Evolutionary conservation across 2,113 vertebrate species (phyloP), one percentile per base, ranked within the genome.

Genomic region (Gadus macrocephalus): DNA sequence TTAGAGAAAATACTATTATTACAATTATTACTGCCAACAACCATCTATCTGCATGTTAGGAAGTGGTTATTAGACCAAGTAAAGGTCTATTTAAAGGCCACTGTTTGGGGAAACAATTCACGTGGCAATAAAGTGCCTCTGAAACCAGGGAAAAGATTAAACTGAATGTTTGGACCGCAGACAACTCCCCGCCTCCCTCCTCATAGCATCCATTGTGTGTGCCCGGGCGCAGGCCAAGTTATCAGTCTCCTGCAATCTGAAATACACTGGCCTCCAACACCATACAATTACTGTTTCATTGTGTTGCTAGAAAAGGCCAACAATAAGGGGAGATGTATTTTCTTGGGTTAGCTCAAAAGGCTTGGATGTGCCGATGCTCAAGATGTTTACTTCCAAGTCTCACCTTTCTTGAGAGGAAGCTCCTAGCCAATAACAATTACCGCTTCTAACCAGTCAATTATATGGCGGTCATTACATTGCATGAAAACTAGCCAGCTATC

Each of bases 171-270:
- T 73, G 25, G 60, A 60, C 66, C 69, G 42, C 6, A 9, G 42
- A 9, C 42, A 9, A 9, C 42, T 1, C 42, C 42, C 42, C 42
- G 12, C 12, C 42, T 12, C 12, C 42, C 64, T 55, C 20, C 35
- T 15, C 69, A 74, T 68, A 74, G 53, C 62, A 53, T 19, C 49
- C 67, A 78, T 81, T 81, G 76, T 81, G 63, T 28, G 38, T 8
- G 19, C 38, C 55, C 25, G 75, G 68, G 62, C 25, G 16, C 31
- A 38, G 35, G 31, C 64, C 1, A 68, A 69, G 69, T 59, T 76
- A 68, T 68, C 74, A 53, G 60, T 61, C 65, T 64, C 60, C 12
- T 9, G 17, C 53, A 7, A 76, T 68, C 65, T 28, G 60, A 64
- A 63, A 56, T 28, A 49, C 20, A 20, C 64, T 42, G n/a, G 64